These are phyloP conservation scores for Shinisaurus crocodilurus DNA, from an alignment of 2,113 vertebrate species.

Conservation along the genomic window DNA sequence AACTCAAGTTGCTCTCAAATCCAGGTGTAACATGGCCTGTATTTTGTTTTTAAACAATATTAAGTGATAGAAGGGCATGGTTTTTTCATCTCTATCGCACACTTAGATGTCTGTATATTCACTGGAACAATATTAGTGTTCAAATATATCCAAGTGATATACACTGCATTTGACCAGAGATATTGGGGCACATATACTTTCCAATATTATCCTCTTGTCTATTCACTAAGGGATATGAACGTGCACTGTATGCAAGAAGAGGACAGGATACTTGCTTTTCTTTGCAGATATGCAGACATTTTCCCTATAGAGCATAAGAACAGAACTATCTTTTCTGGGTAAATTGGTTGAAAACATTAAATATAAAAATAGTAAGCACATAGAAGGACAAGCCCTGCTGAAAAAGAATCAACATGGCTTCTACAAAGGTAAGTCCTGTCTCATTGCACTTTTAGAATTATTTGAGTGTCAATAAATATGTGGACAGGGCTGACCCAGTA, in stretches of 20 bases:
- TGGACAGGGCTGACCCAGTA: too few species aligned
- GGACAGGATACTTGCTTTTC: neutral
- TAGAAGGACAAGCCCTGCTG: too few species aligned
- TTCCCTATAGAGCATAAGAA: constrained; percentile 50
- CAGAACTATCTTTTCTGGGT: constrained; percentile 48
- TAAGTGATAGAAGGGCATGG: neutral
- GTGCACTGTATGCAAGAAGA: neutral
- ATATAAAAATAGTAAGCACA: too few species aligned
- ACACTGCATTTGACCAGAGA: neutral
- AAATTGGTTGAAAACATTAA: too few species aligned
- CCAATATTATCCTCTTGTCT: too few species aligned
- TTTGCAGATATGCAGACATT: constrained; percentile 54
- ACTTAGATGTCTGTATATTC: neutral
- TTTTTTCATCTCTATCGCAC: neutral
- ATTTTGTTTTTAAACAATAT: neutral
- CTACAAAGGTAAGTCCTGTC: too few species aligned
- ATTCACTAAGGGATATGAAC: neutral
- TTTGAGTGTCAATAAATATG: too few species aligned
- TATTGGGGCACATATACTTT: too few species aligned
- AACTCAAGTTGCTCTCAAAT: neutral
- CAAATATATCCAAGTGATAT: neutral
- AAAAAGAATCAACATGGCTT: too few species aligned
- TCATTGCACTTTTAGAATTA: too few species aligned
- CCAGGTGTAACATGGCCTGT: neutral
- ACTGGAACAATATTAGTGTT: too few species aligned